Percentiles rank a stretch among this genome's conserved stretches.
These are phyloP conservation scores for Hemibates koningsi DNA, from an alignment of 2,113 vertebrate species.

Conservation along the genomic window DNA sequence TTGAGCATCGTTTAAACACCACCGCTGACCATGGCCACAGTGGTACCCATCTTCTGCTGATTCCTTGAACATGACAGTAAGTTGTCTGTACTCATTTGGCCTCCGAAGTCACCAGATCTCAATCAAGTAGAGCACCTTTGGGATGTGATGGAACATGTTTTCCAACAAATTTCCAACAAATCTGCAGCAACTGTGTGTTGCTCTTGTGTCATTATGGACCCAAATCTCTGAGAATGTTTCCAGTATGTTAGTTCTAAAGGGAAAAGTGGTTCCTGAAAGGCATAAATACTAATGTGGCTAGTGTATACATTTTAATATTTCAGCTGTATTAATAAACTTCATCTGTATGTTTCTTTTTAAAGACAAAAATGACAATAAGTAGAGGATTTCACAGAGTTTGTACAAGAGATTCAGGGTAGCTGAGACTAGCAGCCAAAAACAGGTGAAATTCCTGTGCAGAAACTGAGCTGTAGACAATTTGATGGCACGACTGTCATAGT, in stretches of 20 bases:
- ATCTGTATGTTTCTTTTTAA: not conserved
- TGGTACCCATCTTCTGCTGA: not conserved
- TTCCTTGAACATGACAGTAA: not conserved
- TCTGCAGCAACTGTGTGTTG: not conserved
- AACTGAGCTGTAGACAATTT: not conserved
- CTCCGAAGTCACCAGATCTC: not conserved
- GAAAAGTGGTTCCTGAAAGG: not conserved
- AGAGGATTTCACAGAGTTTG: not conserved
- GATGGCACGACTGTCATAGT: not conserved
- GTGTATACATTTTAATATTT: not conserved
- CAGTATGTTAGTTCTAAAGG: not conserved
- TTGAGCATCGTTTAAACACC: not conserved
- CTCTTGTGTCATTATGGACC: not conserved
- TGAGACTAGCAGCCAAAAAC: slow-evolving; percentile 3
- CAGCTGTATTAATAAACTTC: not conserved
- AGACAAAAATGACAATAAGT: not conserved
- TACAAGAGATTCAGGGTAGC: not conserved
- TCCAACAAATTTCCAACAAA: not conserved
- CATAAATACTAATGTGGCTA: not conserved
- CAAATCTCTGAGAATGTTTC: not conserved
- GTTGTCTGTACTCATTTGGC: not conserved
- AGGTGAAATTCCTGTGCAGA: slow-evolving; percentile 20
- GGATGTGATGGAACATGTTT: not conserved
- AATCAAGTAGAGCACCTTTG: not conserved
- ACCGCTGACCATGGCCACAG: not conserved